These are phyloP conservation scores for Ornithoptera priamus DNA, from an alignment of 2,888 invertebrate genomes.

Conservation along the genomic window DNA sequence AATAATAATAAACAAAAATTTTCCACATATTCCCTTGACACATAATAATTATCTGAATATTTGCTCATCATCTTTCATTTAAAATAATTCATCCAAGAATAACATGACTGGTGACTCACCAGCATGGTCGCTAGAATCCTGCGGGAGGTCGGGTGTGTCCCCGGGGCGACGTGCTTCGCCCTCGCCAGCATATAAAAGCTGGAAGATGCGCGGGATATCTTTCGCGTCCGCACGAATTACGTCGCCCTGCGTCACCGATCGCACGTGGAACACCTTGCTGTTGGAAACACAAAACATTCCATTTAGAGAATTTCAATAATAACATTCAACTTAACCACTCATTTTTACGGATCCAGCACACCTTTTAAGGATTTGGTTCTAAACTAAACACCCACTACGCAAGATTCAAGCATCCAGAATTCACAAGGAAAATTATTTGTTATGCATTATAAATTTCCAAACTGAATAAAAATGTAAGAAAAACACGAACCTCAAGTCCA, in stretches of 20 bases:
- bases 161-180: constrained; percentile 93
- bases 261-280: constrained; percentile 99
- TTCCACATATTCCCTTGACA: no score
- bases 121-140: constrained; percentile 58
- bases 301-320: neutral
- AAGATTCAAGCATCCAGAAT: no score
- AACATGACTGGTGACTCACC: constrained; percentile 45
- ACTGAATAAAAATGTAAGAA: no score
- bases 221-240: constrained; percentile 99
- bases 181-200: constrained; percentile 97
- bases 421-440: no score
- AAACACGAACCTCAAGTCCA: constrained; percentile 92
- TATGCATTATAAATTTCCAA: no score
- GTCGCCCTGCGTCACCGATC: constrained; percentile 99
- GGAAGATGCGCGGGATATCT: constrained; percentile 99
- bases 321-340: neutral
- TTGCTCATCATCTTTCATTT: no score
- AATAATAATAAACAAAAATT: no score
- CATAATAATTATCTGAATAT: no score
- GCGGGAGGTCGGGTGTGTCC: constrained; percentile 79
- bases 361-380: no score
- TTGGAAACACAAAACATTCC: neutral
- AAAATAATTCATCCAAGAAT: no score
- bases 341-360: no score
- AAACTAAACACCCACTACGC: no score